Evolutionary conservation across 2,797 vertebrate genomes (phyloP).

Genomic region (Toxotes lorentzi): DNA sequence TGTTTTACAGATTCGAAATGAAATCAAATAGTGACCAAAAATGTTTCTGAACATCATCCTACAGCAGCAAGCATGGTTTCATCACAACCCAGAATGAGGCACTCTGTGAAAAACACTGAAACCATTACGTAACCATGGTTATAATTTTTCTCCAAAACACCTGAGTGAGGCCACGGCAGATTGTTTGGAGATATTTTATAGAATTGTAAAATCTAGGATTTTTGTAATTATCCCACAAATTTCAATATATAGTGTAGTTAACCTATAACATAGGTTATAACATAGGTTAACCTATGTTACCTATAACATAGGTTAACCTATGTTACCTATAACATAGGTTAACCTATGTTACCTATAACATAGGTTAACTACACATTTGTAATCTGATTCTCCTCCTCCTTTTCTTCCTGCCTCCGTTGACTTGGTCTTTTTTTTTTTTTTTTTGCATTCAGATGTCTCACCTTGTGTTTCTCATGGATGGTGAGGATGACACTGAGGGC

Average conservation of each 20-base stretch:
- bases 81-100: neutral
- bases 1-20: neutral
- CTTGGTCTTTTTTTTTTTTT: no score
- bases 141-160: neutral
- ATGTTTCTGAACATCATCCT: neutral
- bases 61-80: neutral
- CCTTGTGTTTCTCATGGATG: conserved; percentile 77
- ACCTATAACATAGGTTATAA: no score
- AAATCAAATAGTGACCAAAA: neutral
- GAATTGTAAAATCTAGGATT: neutral
- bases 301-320: neutral
- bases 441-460: conserved; percentile 51
- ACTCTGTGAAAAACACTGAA: conserved; percentile 11
- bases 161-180: neutral
- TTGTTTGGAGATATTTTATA: neutral
- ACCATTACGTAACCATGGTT: neutral
- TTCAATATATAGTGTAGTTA: neutral
- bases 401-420: neutral
- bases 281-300: conserved; percentile 1
- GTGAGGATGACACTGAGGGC: conserved; percentile 65
- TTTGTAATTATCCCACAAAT: neutral
- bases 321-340: neutral
- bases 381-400: neutral
- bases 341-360: no score
- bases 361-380: neutral